Evolutionary conservation across 2,888 invertebrate species (phyloP).

Genomic region (Pterobdella sp.): DNA sequence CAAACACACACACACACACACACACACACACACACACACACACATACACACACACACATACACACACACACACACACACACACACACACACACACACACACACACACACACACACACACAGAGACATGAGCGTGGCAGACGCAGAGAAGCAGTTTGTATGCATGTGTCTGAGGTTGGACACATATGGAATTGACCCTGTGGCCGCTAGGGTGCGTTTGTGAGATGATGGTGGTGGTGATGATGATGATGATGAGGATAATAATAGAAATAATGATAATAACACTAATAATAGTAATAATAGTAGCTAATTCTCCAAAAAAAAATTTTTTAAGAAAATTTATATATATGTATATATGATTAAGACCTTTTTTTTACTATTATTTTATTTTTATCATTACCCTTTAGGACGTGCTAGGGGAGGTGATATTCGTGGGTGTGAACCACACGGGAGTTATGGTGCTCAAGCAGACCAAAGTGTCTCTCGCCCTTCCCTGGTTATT

Average conservation of each 20-base stretch:
- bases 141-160: neutral
- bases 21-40: conserved; percentile 17
- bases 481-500: neutral
- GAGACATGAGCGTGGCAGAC: neutral
- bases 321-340: too few relatives aligned
- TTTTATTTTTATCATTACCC: neutral
- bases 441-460: neutral
- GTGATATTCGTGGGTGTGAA: conserved; percentile 2
- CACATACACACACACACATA: conserved; percentile 5
- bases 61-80: too few relatives aligned
- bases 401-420: conserved; percentile 9
- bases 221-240: neutral
- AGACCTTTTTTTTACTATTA: neutral
- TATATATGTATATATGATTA: neutral
- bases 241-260: neutral
- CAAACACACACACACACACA: conserved; percentile 16
- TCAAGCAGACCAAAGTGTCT: neutral
- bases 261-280: too few relatives aligned
- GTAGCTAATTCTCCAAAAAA: too few relatives aligned
- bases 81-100: neutral
- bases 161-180: neutral
- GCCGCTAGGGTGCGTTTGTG: conserved; percentile 3
- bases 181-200: neutral
- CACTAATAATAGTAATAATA: too few relatives aligned
- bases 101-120: neutral